A percentile compares a stretch with the other conserved stretches of the same genome.
These are phyloP conservation scores for Otolemur garnettii DNA, from an alignment of 2,113 vertebrate genomes.

Conservation along the genomic window DNA sequence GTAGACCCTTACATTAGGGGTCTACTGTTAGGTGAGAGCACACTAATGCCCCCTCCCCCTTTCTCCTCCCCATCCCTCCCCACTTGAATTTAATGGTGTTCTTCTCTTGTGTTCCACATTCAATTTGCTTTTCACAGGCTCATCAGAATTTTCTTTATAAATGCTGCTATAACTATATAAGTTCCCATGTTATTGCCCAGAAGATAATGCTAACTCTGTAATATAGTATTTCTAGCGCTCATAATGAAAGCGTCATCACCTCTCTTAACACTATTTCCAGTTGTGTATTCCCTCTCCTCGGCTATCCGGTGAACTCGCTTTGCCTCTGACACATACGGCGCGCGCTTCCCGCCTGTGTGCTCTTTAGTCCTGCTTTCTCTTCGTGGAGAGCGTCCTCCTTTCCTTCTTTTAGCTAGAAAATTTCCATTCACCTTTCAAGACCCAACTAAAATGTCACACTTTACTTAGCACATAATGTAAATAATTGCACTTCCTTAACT, in stretches of 20 bases:
- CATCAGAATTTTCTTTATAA: conserved; percentile 7
- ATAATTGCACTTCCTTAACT: neutral
- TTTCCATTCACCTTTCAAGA: neutral
- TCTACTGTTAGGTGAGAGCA: too few relatives aligned
- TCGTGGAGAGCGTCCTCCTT: neutral
- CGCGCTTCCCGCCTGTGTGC: neutral
- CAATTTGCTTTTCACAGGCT: neutral
- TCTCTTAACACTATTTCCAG: neutral
- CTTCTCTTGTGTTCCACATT: neutral
- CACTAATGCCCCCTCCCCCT: too few relatives aligned
- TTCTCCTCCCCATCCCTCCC: too few relatives aligned
- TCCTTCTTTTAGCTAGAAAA: conserved; percentile 20
- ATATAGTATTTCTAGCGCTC: neutral
- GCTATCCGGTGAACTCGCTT: neutral
- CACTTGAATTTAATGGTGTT: too few relatives aligned
- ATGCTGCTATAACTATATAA: neutral
- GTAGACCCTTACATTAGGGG: too few relatives aligned
- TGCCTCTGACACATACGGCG: neutral
- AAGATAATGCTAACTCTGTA: neutral
- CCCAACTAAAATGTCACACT: neutral
- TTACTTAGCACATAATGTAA: neutral
- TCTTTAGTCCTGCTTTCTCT: neutral
- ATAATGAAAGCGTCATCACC: neutral
- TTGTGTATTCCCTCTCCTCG: neutral
- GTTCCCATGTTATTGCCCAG: neutral